Evolutionary conservation across 2,888 invertebrate genomes (phyloP), one percentile per base, ranked within the genome.

Genomic region (Chesias legatella): DNA sequence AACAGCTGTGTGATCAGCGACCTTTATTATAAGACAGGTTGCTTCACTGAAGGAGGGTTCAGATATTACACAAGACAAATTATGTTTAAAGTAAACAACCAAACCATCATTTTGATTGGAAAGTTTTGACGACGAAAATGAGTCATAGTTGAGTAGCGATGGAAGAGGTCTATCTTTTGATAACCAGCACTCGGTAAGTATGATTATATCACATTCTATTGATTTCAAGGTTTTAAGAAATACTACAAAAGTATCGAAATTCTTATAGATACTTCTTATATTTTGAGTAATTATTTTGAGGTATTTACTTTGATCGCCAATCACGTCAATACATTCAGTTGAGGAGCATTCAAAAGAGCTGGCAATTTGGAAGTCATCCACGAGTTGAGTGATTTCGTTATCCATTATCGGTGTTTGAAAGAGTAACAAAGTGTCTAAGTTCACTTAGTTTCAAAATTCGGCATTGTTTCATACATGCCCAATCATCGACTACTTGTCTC

Each of bases 231-330:
- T 22, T 23, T 10, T 17, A 0, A 23, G 1, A 4, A 31, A 7
- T 7, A 32, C n/a, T 29, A 8, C 20, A 27, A 22, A 28, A 8
- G n/a, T 7, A 36, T 29, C n/a, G n/a, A n/a, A n/a, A n/a, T n/a
- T n/a, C n/a, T n/a, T n/a, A n/a, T n/a, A n/a, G n/a, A n/a, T n/a
- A 17, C 36, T 36, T 17, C 36, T 29, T 3, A 36, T 29, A 13
- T 36, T 36, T 10, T 29, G 29, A 1, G 36, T 29, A 4, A 36
- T 13, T 1, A 36, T n/a, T 24, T 29, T 36, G 7, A 29, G 24
- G 1, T 24, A 13, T 11, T 29, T 36, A 5, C 9, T 13, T 10
- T n/a, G 36, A 9, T 29, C 7, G 4, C n/a, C 1, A 8, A 36
- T 17, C 7, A n/a, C 7, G 6, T 9, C 6, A 9, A 7, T 1